Evolutionary conservation across 2,797 vertebrate species (phyloP), one percentile per base, ranked within the genome.

Genomic region (Phoxinus dragarum): DNA sequence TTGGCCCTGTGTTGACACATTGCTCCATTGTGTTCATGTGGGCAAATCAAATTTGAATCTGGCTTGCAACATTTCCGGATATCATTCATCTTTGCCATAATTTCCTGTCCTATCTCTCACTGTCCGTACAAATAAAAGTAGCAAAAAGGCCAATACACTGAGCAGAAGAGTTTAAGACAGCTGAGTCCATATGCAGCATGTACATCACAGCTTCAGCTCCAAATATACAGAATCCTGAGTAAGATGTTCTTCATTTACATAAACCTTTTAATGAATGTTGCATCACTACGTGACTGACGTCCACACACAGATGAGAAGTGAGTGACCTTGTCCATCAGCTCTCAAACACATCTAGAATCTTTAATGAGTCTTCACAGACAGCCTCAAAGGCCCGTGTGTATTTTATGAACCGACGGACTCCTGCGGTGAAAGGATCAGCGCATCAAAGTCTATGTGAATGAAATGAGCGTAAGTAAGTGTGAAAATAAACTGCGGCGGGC

Each of bases 401-500:
- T 93, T 89, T 92, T 93, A 94, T 93, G 91, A 94, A 93, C 94
- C 91, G 91, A 92, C 93, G 90, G 92, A 93, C 93, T 93, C 92
- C 81, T 90, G 90, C 84, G 90, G 94, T 92, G 93, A 94, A 93
- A 94, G 91, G 91, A 93, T 91, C 91, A 88, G 90, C 91, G 90
- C 93, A 94, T 94, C 93, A 94, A 95, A 93, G 93, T 94, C 93
- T 86, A 88, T 56, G 88, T 74, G 88, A 93, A 93, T 92, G 87
- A 95, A 94, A 93, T 91, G 91, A 91, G 92, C 90, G 90, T 92
- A 92, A 88, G 92, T 90, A 89, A 91, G 95, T 93, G 94, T 94
- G 93, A 95, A 94, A 94, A 95, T 94, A 94, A 93, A 95, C 92
- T 93, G 93, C 90, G 40, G 89, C 87, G 90, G 85, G 88, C 93